Evolutionary conservation across 2,797 vertebrate genomes (phyloP).

Genomic region (Neopelma chrysocephalum): DNA sequence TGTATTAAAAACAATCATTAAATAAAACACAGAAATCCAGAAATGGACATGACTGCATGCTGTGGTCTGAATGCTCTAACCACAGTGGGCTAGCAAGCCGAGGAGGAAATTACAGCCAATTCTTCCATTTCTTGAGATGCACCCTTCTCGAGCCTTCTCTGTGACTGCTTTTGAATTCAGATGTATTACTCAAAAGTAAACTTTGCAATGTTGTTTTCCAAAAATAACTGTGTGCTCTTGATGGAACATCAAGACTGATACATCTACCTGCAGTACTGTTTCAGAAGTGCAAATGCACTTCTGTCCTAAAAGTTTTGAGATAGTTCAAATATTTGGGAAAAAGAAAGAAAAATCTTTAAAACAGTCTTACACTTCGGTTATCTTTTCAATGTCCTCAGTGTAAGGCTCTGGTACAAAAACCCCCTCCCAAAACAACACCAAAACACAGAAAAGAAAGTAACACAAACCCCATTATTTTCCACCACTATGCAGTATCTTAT

Average conservation of each 20-base stretch:
- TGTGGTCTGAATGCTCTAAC: neutral
- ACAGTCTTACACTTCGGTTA: neutral
- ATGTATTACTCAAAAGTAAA: neutral
- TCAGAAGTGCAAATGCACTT: neutral
- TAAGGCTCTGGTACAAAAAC: neutral
- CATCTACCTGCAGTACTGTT: neutral
- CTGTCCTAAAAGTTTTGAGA: neutral
- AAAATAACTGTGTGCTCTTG: neutral
- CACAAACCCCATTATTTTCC: neutral
- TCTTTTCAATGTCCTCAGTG: neutral
- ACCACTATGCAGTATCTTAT: neutral
- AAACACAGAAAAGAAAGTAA: neutral
- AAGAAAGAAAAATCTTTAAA: neutral
- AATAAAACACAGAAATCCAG: neutral
- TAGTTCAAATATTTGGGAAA: neutral
- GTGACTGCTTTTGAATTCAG: neutral
- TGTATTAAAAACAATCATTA: neutral
- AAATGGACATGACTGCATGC: rapidly evolving
- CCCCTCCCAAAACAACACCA: too few relatives aligned
- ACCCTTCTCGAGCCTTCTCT: neutral
- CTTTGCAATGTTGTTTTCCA: neutral
- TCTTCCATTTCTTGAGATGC: neutral
- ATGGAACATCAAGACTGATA: neutral
- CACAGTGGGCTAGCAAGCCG: neutral
- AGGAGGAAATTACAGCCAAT: neutral